Evolutionary conservation across 1,140 invertebrate genomes (phyloP), one percentile per base, ranked within the genome.

Genomic region (Cardiocondyla obscurior): DNA sequence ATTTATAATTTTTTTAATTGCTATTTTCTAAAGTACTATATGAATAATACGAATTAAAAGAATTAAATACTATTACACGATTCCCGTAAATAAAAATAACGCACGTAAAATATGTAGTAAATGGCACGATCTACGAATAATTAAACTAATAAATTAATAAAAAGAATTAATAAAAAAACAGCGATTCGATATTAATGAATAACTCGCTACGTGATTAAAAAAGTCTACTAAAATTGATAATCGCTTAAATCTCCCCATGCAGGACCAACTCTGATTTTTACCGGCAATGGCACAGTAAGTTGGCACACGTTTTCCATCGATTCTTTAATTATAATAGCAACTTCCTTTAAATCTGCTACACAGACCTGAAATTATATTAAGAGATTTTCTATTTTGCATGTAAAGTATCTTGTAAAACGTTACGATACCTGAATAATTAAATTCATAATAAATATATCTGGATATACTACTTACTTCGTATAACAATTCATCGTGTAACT

Each of bases 401-500:
- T 49, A 39, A 12, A 30, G 16, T 22, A 62, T 44, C 30, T 46
- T 6, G 3, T 76, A 33, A 46, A 7, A 28, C 4, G 8, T 1
- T 4, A 62, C 14, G 16, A 36, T 33, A 74, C 16, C 1, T 16
- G 22, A 62, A 33, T 39, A 44, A 44, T 4, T 81, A 55, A 46
- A 55, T 22, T 74, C 10, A 14, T 14, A n/a, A 1, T 51, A 53
- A 16, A 58, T 36, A 28, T 6, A 72, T 28, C 46, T 33, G 12
- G n/a, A n/a, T n/a, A 33, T 46, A 33, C 4, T 64, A 19, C 94
- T 93, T 79, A 99, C 98, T 95, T 99, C 98, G 90, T 97, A 99
- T 30, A 99, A 96, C 0, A 99, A 94, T 95, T 99, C 99, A 94
- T 99, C 99, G 91, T 99, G 99, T 83, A 99, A 94, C 91, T 99